Base-by-base conservation (phyloP, 2,888 invertebrate genomes). In the Sussaba pulchella region DNA sequence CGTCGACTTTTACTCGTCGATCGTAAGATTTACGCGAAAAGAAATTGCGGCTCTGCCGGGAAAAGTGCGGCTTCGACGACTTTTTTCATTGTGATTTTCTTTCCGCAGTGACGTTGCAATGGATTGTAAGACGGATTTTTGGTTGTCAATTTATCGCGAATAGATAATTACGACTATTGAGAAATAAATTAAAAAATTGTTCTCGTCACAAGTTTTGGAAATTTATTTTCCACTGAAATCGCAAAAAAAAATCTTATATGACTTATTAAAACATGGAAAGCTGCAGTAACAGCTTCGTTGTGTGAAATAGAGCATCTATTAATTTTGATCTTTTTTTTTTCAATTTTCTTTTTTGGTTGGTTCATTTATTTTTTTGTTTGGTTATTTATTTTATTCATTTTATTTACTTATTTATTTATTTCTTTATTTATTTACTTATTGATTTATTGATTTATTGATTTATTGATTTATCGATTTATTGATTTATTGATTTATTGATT, bases 21-120 rank as follows among this genome's bases (percentile, higher is more conserved):
- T 43, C 14, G 10, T 24, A 45, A 63, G n/a, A 63, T 24, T 64
- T 64, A 41, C 52, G 1, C 31, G 19, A 59, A 61, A 17, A 14
- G 39, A 14, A 52, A 63, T 47, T 61, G 4, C 45, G 5, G 36
- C 21, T 50, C 39, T 52, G n/a, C 17, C 36, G 9, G 14, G 26
- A 8, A 41, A 52, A 26, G 36, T 12, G 17, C 14, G 26, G 26
- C 12, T 6, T n/a, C 12, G 26, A n/a, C 24, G 14, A 6, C 4
- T 54, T 26, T 24, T 26, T 54, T 26, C n/a, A 26, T n/a, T n/a
- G 52, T 54, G 12, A 14, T 5, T 52, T 52, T 12, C 24, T 12
- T 52, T 21, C n/a, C 21, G 50, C 21, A 12, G 50, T 21, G 3
- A 24, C n/a, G 21, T 12, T 24, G 50, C 24, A 21, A 50, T n/a